Base-by-base conservation (phyloP, 1,140 invertebrate genomes). In the Neodiprion virginianus region DNA sequence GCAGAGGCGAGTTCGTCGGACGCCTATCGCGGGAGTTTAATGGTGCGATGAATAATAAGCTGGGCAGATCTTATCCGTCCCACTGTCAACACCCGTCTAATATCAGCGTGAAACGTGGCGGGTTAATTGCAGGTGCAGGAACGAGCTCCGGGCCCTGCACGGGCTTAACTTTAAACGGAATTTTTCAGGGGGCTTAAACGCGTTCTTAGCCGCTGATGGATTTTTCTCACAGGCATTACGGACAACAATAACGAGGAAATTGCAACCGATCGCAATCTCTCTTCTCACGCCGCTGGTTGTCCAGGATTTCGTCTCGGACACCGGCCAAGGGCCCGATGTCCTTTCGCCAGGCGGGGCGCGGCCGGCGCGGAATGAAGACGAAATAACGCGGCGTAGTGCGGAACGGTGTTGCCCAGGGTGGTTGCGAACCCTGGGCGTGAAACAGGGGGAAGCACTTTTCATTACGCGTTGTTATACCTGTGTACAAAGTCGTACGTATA, bases 31-130 rank as follows among this genome's bases (percentile, higher is more conserved):
- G 50, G 0, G 67, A 69, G 23, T 81, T 84, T 79, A 84, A 84
- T 3, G 84, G 81, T 84, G 78, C 81, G 81, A 85, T 87, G 84
- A 85, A 85, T 87, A 85, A 86, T 86, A 84, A 84, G 79, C 81
- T 79, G 77, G 77, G 75, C 76, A 79, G 86, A 87, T 87, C 77
- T 80, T 87, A 87, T 87, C 86, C 79, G 79, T 72, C 76, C 79
- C 78, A 86, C 81, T 86, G 86, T 87, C 86, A 87, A 87, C 86
- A 87, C 79, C 85, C 82, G 85, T 83, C 86, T 87, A 87, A 87
- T 87, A 86, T 86, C 85, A 66, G 82, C 84, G 53, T 61, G 85
- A 84, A 86, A 86, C 85, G 83, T 86, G 81, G 79, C 79, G 78
- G 80, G 79, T 86, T 86, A 86, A 87, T 86, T 86, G 85, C 79